A percentile compares a stretch with the other conserved stretches of the same genome.
Evolutionary conservation across 1,140 invertebrate species (phyloP).

Genomic region (Procambarus clarkii): DNA sequence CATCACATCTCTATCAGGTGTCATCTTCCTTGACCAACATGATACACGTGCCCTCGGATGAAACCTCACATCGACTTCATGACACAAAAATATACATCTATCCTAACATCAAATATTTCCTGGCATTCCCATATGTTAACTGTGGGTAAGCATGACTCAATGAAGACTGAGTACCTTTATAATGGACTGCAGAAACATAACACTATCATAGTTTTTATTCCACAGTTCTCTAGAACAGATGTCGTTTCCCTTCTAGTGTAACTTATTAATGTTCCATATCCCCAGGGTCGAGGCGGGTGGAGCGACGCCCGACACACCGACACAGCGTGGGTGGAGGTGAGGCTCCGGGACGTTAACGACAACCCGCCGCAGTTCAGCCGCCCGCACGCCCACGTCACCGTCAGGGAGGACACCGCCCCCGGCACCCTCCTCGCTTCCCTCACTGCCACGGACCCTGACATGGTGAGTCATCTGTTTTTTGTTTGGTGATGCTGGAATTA

Average conservation of each 20-base stretch:
- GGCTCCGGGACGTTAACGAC: conserved; percentile 36
- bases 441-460: conserved; percentile 15
- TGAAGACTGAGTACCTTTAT: too few relatives aligned
- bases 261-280: too few relatives aligned
- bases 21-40: neutral
- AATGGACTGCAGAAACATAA: too few relatives aligned
- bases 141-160: too few relatives aligned
- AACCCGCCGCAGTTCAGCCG: conserved; percentile 21
- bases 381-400: conserved; percentile 28
- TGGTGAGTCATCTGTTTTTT: neutral
- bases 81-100: too few relatives aligned
- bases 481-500: neutral
- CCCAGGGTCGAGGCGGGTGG: conserved; percentile 41
- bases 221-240: too few relatives aligned
- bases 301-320: conserved; percentile 39
- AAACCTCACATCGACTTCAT: too few relatives aligned
- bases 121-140: too few relatives aligned
- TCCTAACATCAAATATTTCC: too few relatives aligned
- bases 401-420: conserved; percentile 11
- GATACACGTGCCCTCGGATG: neutral
- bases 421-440: conserved; percentile 32
- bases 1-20: neutral
- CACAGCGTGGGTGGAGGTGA: conserved; percentile 31
- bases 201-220: too few relatives aligned
- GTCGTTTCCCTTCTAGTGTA: too few relatives aligned